Conservation (phyloP, 2,113 vertebrate genomes). For the Trogon melanurus region DNA sequence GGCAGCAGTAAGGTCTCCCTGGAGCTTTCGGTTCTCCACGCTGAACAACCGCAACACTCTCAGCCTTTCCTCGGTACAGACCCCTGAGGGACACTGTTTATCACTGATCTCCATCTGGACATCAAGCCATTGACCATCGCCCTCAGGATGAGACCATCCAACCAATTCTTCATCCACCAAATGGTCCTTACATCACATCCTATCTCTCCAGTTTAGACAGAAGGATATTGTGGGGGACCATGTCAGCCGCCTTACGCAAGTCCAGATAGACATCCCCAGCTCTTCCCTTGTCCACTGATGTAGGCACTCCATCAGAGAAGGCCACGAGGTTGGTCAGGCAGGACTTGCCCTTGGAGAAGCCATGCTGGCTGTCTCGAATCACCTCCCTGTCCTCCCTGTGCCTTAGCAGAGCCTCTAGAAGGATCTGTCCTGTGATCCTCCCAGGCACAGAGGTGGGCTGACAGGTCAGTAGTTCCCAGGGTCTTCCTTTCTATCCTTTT, state of each 20-base stretch:
- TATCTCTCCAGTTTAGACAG: neutral
- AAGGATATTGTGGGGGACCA: no score
- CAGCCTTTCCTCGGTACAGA: neutral
- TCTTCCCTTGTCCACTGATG: no score
- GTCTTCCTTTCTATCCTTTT: no score
- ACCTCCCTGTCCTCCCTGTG: neutral
- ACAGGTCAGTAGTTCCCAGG: no score
- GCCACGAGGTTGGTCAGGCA: neutral
- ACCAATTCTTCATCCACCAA: neutral
- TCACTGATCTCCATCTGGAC: neutral
- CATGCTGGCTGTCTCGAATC: neutral
- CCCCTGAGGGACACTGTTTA: neutral
- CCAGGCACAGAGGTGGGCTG: no score
- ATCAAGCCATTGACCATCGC: neutral
- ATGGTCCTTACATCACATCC: neutral
- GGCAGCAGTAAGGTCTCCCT: no score
- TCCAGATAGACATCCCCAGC: no score
- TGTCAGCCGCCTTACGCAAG: no score
- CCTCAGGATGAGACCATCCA: neutral
- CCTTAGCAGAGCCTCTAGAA: neutral
- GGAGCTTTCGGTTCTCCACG: no score
- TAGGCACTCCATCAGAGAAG: no score
- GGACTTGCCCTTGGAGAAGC: neutral
- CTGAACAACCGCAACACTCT: no score
- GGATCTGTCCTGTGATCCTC: no score